Conservation (phyloP, 2,113 vertebrate species). For the Protobothrops mucrosquamatus region DNA sequence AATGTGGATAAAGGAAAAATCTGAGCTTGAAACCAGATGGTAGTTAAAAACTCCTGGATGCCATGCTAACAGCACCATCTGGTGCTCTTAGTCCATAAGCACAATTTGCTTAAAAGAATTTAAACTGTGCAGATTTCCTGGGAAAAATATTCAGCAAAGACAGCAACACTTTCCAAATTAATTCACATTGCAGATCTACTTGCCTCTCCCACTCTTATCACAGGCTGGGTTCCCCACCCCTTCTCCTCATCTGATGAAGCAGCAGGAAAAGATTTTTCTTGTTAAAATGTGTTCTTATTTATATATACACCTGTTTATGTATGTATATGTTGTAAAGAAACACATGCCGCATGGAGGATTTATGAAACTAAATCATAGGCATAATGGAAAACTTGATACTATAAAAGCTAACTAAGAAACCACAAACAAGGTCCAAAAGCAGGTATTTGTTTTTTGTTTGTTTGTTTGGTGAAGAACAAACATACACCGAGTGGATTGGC, state of each 20-base stretch:
- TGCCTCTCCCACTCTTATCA: background rate
- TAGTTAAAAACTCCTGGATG: background rate
- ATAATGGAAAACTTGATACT: background rate
- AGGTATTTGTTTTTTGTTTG: background rate
- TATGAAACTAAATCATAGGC: background rate
- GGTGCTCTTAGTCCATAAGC: conserved; percentile 5
- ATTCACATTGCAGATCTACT: background rate
- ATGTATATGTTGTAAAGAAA: background rate
- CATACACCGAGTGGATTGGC: background rate
- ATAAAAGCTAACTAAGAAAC: background rate
- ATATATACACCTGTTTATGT: background rate
- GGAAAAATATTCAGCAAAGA: background rate
- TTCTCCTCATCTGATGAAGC: background rate
- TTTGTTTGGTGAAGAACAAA: background rate
- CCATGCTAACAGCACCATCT: conserved; percentile 38
- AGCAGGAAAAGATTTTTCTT: background rate
- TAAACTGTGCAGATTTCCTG: background rate
- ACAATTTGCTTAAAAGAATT: conserved; percentile 16
- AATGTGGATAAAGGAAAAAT: background rate
- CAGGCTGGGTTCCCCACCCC: too few relatives aligned
- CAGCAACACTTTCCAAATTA: background rate
- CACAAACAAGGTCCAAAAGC: background rate
- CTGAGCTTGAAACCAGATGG: background rate
- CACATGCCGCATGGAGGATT: background rate
- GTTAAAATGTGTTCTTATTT: background rate